Percentiles rank a stretch among this genome's conserved stretches.
phyloP scores from a whole-genome alignment of 2,888 invertebrate species.

The Julus scanicus region DNA sequence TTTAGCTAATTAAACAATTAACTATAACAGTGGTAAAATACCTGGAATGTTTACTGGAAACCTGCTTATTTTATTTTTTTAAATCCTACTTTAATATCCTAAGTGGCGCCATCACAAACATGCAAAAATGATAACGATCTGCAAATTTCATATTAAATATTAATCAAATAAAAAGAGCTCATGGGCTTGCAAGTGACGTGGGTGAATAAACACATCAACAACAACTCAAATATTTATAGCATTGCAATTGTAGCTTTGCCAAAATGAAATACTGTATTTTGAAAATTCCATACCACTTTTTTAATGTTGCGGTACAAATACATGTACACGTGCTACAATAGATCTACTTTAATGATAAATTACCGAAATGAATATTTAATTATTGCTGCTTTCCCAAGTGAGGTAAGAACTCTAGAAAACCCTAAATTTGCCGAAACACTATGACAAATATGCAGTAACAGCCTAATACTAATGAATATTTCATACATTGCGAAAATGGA shows the following conservation, averaged over 20 bases:
- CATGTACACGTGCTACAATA: not conserved
- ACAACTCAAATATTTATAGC: conserved; percentile 29
- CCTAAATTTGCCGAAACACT: not conserved
- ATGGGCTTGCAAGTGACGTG: not conserved
- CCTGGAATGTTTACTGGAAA: too few species aligned
- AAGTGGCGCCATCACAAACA: not conserved
- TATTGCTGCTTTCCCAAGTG: not conserved
- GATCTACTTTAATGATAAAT: conserved; percentile 17
- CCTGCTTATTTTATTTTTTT: too few species aligned
- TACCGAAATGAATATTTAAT: not conserved
- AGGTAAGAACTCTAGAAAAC: not conserved
- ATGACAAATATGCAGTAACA: not conserved
- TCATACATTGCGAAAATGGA: not conserved
- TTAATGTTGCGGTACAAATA: not conserved
- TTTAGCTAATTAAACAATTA: too few species aligned
- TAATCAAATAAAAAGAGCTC: conserved; percentile 4
- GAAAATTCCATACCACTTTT: not conserved
- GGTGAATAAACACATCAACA: not conserved
- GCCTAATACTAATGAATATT: not conserved
- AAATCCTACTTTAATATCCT: not conserved
- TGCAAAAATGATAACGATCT: not conserved
- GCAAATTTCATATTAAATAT: conserved; percentile 22
- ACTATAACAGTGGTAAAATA: too few species aligned
- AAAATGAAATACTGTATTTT: not conserved
- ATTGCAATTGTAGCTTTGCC: not conserved